phyloP scores from a whole-genome alignment of 2,797 vertebrate species.

The Poeciliopsis turneri region DNA sequence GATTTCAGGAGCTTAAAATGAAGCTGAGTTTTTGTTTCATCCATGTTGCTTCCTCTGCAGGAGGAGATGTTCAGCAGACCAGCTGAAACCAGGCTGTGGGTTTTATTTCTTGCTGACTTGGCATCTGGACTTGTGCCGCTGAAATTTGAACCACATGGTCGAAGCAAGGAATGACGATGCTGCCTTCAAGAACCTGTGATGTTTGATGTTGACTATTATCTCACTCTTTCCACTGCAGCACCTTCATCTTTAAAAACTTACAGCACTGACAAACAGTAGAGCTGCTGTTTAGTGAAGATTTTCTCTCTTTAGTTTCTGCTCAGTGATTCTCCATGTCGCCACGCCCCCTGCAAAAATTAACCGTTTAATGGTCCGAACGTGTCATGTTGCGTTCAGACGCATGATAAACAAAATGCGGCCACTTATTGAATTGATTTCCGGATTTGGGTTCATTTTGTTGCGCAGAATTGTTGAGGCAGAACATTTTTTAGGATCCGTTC shows the following conservation, averaged over 20 bases:
- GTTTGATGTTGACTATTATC: fast-evolving
- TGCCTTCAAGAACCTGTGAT: constrained; percentile 41
- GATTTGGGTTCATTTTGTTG: not conserved
- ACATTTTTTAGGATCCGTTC: not conserved
- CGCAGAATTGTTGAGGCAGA: not conserved
- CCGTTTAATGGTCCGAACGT: not conserved
- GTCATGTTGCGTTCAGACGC: not conserved
- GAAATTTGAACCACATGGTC: constrained; percentile 66
- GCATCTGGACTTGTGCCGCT: constrained; percentile 58
- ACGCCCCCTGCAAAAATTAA: not conserved
- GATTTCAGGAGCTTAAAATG: not conserved
- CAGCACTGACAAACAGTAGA: not conserved
- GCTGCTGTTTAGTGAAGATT: not conserved
- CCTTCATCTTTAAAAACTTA: not conserved
- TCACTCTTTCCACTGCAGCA: too few relatives aligned
- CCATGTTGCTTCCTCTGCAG: not conserved
- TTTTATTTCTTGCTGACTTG: constrained; percentile 54
- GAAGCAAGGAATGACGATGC: constrained; percentile 8
- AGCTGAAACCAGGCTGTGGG: not conserved
- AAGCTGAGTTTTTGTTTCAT: not conserved
- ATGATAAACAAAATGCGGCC: not conserved
- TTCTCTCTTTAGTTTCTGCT: not conserved
- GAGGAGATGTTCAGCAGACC: not conserved
- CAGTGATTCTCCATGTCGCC: not conserved
- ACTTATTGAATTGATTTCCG: not conserved